Evolutionary conservation across 2,888 invertebrate genomes (phyloP).

Genomic region (Sinelater perroti): DNA sequence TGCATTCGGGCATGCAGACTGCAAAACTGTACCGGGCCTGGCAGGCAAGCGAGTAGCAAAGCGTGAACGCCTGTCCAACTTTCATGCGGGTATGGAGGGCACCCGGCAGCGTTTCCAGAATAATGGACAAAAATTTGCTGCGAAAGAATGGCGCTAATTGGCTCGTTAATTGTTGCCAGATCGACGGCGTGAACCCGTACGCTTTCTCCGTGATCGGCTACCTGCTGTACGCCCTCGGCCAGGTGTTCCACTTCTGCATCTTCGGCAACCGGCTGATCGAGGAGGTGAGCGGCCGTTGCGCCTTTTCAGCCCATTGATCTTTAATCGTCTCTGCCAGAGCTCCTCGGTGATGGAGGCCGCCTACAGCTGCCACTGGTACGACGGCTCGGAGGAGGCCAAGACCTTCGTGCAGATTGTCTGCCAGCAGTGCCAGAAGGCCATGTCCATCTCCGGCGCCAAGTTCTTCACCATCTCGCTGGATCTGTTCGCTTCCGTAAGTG

Average conservation of each 20-base stretch:
- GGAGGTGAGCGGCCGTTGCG: constrained; percentile 69
- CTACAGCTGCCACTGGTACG: constrained; percentile 91
- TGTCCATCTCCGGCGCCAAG: constrained; percentile 89
- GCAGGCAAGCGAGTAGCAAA: no score
- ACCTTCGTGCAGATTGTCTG: constrained; percentile 91
- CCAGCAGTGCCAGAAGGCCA: constrained; percentile 89
- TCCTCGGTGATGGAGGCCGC: constrained; percentile 93
- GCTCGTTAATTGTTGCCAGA: constrained; percentile 66
- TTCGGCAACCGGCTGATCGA: constrained; percentile 88
- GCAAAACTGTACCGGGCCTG: no score
- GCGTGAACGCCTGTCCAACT: no score
- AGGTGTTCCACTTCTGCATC: constrained; percentile 88
- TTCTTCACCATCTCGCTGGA: constrained; percentile 89
- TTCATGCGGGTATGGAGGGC: no score
- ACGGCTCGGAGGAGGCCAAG: constrained; percentile 89
- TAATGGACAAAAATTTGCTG: no score
- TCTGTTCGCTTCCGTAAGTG: constrained; percentile 84
- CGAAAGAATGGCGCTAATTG: no score
- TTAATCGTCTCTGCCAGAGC: constrained; percentile 65
- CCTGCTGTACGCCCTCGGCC: constrained; percentile 79
- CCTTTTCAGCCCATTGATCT: not conserved
- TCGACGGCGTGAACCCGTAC: constrained; percentile 79
- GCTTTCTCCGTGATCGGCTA: constrained; percentile 83
- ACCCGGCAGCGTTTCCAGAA: no score
- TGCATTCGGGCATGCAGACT: no score